These are phyloP conservation scores for Zootermopsis nevadensis DNA, from an alignment of 2,888 invertebrate genomes.

Conservation along the genomic window DNA sequence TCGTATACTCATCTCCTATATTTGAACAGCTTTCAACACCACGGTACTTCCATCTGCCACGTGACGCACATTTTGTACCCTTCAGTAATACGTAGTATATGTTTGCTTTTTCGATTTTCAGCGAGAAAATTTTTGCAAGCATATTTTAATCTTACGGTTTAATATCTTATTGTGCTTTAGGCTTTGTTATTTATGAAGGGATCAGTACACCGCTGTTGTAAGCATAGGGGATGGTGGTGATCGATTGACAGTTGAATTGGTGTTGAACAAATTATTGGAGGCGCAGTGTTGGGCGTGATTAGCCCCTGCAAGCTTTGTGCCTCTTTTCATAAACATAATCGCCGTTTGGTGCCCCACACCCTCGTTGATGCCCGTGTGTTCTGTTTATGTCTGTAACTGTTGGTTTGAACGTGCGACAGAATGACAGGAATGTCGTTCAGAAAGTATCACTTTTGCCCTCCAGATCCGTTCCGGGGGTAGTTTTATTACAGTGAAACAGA, in stretches of 20 bases:
- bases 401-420: not conserved
- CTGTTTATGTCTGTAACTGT: not conserved
- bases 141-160: constrained; percentile 3
- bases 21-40: constrained; percentile 24
- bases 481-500: too few species aligned
- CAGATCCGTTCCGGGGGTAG: too few species aligned
- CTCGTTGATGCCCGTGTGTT: not conserved
- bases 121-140: not conserved
- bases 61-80: not conserved
- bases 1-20: not conserved
- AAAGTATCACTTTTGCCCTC: too few species aligned
- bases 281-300: not conserved
- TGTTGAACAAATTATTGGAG: constrained; percentile 19
- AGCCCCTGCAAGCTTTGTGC: not conserved
- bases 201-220: not conserved
- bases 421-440: too few species aligned
- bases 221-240: not conserved
- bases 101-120: constrained; percentile 29
- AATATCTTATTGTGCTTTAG: not conserved
- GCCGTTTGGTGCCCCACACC: not conserved
- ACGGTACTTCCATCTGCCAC: not conserved
- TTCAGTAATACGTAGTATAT: not conserved
- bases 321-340: not conserved
- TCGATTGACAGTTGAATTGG: not conserved
- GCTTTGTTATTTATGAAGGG: constrained; percentile 20